Base-by-base conservation (phyloP, 2,888 invertebrate genomes). In the Cacoxenus indagator region DNA sequence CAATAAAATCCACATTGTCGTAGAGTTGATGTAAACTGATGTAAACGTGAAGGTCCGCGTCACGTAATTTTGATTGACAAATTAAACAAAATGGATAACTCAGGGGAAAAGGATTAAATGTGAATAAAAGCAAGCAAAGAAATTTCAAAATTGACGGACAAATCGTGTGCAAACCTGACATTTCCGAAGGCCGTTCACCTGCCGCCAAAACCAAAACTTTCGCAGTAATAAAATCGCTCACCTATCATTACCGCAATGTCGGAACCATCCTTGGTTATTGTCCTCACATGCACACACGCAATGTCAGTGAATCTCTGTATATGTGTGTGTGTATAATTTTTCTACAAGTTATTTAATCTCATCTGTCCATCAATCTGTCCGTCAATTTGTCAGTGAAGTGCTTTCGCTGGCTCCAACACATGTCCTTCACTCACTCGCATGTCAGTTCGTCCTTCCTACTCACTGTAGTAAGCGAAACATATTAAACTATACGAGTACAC, bases 301-400 rank as follows among this genome's bases (percentile, higher is more conserved):
- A 19, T 67, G 46, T 62, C 37, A 6, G 11, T 37, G 2, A 37
- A 17, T 24, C 64, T 67, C 31, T 69, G 37, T 24, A 37, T 65
- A 24, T 37, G 43, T 70, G 37, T 54, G 31, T 69, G 27, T 70
- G 70, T 65, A 69, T 74, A 76, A 82, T 82, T 77, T 62, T 84
- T 79, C 76, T 85, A 80, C 85, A 85, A 85, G 85, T 87, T 86
- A 86, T 87, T 87, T 87, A 86, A 85, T 87, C 85, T 84, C 83
- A 87, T 86, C 87, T 86, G 88, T 87, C 87, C 84, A 86, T 87
- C 87, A 87, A 84, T 80, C 85, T 87, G 88, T 86, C 87, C 86
- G 83, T 87, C 88, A 87, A 87, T 87, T 87, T 87, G 87, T 85
- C 85, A 81, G 72, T 69, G 61, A 45, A 62, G 70, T 73, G 70